Percentiles rank a stretch among this genome's conserved stretches.
phyloP scores from a whole-genome alignment of 2,888 invertebrate species.

The Hylaea fasciaria region DNA sequence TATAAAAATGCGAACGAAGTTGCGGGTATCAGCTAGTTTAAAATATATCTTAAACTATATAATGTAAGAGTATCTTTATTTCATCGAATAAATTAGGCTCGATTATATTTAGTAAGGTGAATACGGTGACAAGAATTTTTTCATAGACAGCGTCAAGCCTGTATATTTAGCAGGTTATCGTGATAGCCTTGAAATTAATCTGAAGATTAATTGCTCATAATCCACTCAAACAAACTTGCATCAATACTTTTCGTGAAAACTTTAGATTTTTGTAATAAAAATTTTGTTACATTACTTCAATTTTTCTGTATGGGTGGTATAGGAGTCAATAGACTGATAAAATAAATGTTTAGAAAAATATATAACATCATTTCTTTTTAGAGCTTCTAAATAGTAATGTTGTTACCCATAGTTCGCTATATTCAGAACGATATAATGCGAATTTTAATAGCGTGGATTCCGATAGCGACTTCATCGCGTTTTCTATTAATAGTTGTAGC shows the following conservation, averaged over 20 bases:
- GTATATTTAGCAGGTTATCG: slow-evolving; percentile 34
- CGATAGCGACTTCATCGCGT: slow-evolving; percentile 32
- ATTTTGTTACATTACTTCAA: not conserved
- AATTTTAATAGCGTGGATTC: slow-evolving; percentile 26
- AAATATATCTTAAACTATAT: no score
- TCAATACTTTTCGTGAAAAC: slow-evolving; percentile 45
- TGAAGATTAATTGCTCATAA: slow-evolving; percentile 54
- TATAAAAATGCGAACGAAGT: no score
- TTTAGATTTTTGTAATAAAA: slow-evolving; percentile 20
- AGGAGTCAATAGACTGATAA: no score
- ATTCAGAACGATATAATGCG: not conserved
- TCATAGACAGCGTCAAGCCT: slow-evolving; percentile 5
- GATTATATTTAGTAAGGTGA: not conserved
- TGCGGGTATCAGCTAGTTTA: no score
- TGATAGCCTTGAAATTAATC: slow-evolving; percentile 49
- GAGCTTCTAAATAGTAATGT: no score
- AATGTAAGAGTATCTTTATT: no score
- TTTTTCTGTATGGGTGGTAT: not conserved
- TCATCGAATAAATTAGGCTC: no score
- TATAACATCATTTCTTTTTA: no score
- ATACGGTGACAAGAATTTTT: slow-evolving; percentile 1
- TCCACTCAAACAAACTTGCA: slow-evolving; percentile 52
- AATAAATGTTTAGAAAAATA: no score
- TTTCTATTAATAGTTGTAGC: slow-evolving; percentile 40
- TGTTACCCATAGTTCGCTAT: not conserved